Conservation (phyloP, 1,140 invertebrate species). For the Drosophila parabipectinata region DNA sequence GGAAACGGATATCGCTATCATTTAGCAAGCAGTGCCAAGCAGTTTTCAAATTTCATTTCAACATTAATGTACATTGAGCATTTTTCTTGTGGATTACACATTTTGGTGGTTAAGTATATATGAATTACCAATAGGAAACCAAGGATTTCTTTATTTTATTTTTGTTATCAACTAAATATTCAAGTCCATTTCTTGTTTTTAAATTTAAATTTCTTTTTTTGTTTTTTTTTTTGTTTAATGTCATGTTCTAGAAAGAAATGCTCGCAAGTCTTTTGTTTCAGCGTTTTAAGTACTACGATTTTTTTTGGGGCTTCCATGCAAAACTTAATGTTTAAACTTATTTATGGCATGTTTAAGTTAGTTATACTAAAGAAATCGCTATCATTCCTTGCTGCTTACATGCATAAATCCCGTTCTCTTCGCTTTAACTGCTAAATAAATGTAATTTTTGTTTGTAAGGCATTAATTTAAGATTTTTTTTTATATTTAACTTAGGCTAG, state of each 20-base stretch:
- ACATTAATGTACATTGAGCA: conserved; percentile 71
- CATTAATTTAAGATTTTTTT: conserved; percentile 72
- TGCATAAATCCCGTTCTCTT: conserved; percentile 25
- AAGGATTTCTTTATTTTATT: conserved; percentile 21
- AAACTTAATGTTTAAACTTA: conserved; percentile 74
- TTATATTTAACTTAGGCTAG: conserved; percentile 59
- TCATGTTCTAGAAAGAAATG: conserved; percentile 47
- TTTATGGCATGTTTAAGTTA: conserved; percentile 82
- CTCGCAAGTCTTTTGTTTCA: conserved; percentile 67
- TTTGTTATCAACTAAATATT: conserved; percentile 37
- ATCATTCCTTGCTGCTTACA: conserved; percentile 48
- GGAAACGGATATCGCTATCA: conserved; percentile 3
- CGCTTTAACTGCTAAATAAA: conserved; percentile 72
- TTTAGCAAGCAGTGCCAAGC: conserved; percentile 26
- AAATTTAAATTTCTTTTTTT: background rate
- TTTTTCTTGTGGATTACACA: conserved; percentile 35
- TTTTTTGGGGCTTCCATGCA: conserved; percentile 12
- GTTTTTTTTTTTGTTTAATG: background rate
- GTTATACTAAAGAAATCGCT: conserved; percentile 73
- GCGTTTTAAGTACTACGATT: conserved; percentile 68
- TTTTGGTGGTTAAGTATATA: conserved; percentile 64
- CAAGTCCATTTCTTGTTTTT: conserved; percentile 21
- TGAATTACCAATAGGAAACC: conserved; percentile 64
- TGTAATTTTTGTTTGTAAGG: conserved; percentile 70
- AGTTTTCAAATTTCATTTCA: conserved; percentile 32